These are phyloP conservation scores for Pomacea canaliculata DNA, from an alignment of 2,888 invertebrate genomes.

Conservation along the genomic window DNA sequence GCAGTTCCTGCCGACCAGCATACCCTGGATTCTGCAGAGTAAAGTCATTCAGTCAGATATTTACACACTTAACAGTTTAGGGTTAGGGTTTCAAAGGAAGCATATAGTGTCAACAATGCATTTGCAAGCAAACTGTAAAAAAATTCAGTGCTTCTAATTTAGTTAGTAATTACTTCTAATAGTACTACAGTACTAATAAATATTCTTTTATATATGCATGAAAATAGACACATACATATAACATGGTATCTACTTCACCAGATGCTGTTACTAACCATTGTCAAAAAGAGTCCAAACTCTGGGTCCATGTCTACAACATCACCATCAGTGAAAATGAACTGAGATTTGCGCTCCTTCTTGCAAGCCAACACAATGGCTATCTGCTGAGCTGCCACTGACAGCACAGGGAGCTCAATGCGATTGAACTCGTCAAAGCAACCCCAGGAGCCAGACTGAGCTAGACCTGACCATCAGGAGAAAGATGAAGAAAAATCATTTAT, in stretches of 20 bases:
- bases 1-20: conserved; percentile 94
- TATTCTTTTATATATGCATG: too few relatives aligned
- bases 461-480: conserved; percentile 71
- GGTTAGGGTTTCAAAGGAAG: background rate
- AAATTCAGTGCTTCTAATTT: background rate
- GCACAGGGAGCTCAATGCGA: conserved; percentile 89
- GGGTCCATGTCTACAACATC: conserved; percentile 93
- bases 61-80: background rate
- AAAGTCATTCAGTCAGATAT: background rate
- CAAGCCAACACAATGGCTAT: conserved; percentile 91
- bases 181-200: background rate
- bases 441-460: conserved; percentile 97
- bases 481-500: too few relatives aligned
- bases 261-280: conserved; percentile 80
- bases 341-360: conserved; percentile 92
- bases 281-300: conserved; percentile 97
- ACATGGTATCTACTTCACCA: background rate
- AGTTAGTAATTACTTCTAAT: background rate
- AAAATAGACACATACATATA: background rate
- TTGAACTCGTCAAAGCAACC: conserved; percentile 99
- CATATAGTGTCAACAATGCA: background rate
- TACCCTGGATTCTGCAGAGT: conserved; percentile 93
- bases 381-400: conserved; percentile 96
- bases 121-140: background rate
- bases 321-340: conserved; percentile 94